These are phyloP conservation scores for Amyelois transitella DNA, from an alignment of 1,140 invertebrate genomes.

Conservation along the genomic window DNA sequence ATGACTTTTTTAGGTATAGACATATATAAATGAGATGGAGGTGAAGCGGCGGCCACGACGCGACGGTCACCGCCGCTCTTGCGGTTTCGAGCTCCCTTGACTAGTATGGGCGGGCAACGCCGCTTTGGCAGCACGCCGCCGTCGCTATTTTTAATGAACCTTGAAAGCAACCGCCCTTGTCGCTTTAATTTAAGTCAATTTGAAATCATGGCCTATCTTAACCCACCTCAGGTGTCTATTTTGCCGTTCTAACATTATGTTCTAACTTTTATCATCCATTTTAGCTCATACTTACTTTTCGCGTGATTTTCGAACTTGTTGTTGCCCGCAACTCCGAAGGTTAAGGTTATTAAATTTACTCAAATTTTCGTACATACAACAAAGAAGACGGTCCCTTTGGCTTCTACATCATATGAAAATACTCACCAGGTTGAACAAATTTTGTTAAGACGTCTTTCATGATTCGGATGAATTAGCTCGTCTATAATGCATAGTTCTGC, in stretches of 20 bases:
- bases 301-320: too few species aligned
- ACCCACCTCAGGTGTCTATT: constrained; percentile 25
- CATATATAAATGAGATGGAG: neutral
- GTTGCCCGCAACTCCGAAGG: too few species aligned
- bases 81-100: constrained; percentile 12
- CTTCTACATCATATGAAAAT: too few species aligned
- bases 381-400: too few species aligned
- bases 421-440: too few species aligned
- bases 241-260: constrained; percentile 29
- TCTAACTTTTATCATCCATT: constrained; percentile 17
- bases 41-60: neutral
- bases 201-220: constrained; percentile 21
- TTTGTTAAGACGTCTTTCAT: too few species aligned
- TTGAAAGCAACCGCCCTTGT: constrained; percentile 69
- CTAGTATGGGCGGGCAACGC: constrained; percentile 57
- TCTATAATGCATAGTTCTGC: too few species aligned
- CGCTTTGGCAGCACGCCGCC: constrained; percentile 62
- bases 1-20: neutral
- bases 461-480: too few species aligned
- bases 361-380: too few species aligned
- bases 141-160: constrained; percentile 69
- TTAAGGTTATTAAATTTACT: too few species aligned
- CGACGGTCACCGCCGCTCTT: neutral
- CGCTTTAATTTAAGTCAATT: constrained; percentile 48
- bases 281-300: constrained; percentile 13